Evolutionary conservation across 2,888 invertebrate species (phyloP).

Genomic region (Ctenicera cuprea): DNA sequence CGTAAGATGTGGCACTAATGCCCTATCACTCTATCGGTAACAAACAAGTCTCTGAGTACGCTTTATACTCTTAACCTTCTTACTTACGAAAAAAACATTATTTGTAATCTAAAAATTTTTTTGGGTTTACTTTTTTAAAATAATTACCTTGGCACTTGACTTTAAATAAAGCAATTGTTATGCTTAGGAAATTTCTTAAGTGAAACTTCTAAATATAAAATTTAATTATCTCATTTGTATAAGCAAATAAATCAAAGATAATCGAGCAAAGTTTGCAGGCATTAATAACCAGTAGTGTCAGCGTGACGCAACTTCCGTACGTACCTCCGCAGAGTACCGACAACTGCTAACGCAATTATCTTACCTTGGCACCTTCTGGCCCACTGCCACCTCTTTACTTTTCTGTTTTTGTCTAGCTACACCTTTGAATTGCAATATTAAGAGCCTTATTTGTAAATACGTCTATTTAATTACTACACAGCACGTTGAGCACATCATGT

Average conservation of each 20-base stretch:
- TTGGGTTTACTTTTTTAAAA: too few species aligned
- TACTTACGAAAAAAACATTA: too few species aligned
- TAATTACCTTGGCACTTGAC: too few species aligned
- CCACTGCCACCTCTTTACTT: slow-evolving; percentile 25
- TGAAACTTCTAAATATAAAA: slow-evolving; percentile 9
- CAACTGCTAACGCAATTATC: slow-evolving; percentile 40
- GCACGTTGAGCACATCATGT: neutral
- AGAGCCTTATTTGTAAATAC: neutral
- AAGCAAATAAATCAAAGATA: slow-evolving; percentile 40
- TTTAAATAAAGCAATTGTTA: too few species aligned
- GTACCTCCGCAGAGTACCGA: slow-evolving; percentile 11
- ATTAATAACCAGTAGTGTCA: slow-evolving; percentile 36
- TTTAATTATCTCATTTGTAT: slow-evolving; percentile 37
- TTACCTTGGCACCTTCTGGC: slow-evolving; percentile 35
- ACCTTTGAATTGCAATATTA: neutral
- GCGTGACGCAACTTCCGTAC: slow-evolving; percentile 41
- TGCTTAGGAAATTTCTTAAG: too few species aligned
- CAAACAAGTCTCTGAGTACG: too few species aligned
- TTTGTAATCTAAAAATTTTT: too few species aligned
- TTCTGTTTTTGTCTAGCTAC: slow-evolving; percentile 21
- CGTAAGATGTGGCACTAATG: too few species aligned
- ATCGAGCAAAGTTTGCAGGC: slow-evolving; percentile 35
- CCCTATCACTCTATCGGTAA: too few species aligned
- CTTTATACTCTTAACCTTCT: too few species aligned
- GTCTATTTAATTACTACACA: neutral